Evolutionary conservation across 2,113 vertebrate species (phyloP).

Genomic region (Glaucomys volans): DNA sequence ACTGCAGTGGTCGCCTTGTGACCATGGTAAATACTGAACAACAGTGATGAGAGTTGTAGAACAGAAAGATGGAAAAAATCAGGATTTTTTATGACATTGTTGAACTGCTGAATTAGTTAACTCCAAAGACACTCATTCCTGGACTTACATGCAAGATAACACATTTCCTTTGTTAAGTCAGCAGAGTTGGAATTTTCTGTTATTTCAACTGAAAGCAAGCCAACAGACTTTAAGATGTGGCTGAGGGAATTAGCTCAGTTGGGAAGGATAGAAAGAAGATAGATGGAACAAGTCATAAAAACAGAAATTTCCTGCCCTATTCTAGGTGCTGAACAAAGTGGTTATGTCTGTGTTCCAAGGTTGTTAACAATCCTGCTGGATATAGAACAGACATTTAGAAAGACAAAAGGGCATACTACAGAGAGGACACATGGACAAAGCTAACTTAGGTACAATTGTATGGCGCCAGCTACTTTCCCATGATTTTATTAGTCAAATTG

Average conservation of each 20-base stretch:
- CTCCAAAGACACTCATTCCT: conserved; percentile 10
- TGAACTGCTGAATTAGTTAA: conserved; percentile 24
- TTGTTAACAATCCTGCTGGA: conserved; percentile 29
- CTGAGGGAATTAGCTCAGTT: not conserved
- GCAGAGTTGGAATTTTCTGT: conserved; percentile 45
- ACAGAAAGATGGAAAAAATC: conserved; percentile 47
- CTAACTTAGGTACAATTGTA: not conserved
- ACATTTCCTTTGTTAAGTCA: conserved; percentile 15
- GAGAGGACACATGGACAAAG: not conserved
- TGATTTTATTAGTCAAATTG: conserved; percentile 33
- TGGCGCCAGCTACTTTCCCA: not conserved
- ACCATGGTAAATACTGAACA: conserved; percentile 19
- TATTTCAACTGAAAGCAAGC: conserved; percentile 44
- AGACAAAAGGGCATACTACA: not conserved
- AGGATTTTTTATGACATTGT: conserved; percentile 16
- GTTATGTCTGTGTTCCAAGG: not conserved
- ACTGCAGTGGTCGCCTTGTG: not conserved
- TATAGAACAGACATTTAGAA: conserved; percentile 35
- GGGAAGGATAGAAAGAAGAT: not conserved
- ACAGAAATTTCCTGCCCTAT: not conserved
- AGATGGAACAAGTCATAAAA: conserved; percentile 7
- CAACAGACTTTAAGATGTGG: conserved; percentile 42
- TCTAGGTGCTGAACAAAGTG: not conserved
- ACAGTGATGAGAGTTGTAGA: not conserved
- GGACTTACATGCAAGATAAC: conserved; percentile 25